Percentiles rank a stretch among this genome's conserved stretches.
These are phyloP conservation scores for Hirtodrosophila duncani DNA, from an alignment of 2,888 invertebrate species.

Conservation along the genomic window DNA sequence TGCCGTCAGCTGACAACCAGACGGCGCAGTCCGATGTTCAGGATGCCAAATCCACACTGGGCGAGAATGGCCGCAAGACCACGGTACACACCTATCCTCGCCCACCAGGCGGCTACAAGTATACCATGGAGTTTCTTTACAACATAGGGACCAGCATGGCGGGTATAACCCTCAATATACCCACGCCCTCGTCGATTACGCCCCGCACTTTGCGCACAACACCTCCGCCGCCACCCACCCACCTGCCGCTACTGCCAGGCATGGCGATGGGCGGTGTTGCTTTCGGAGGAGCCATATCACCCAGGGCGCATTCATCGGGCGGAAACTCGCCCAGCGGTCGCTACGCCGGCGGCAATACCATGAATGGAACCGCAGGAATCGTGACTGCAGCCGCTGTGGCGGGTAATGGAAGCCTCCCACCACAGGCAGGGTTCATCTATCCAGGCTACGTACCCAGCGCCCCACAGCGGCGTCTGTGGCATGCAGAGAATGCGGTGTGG, in stretches of 20 bases:
- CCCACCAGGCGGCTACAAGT: constrained; percentile 60
- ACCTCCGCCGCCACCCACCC: constrained; percentile 29
- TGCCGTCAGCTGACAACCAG: no score
- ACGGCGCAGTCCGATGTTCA: constrained; percentile 30
- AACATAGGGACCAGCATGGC: constrained; percentile 53
- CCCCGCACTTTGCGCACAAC: constrained; percentile 45
- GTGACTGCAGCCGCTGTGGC: constrained; percentile 5
- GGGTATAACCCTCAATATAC: constrained; percentile 51
- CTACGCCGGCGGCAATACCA: constrained; percentile 13
- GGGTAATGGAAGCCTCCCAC: neutral
- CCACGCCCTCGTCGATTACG: constrained; percentile 63
- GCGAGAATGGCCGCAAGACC: constrained; percentile 17
- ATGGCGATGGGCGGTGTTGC: constrained; percentile 5
- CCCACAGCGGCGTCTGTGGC: constrained; percentile 59
- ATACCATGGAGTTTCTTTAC: constrained; percentile 62
- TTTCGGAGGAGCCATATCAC: neutral
- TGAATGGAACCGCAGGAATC: neutral
- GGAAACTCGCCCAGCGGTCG: constrained; percentile 18
- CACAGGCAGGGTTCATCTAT: constrained; percentile 35
- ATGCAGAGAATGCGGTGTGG: constrained; percentile 59
- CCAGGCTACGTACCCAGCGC: constrained; percentile 45
- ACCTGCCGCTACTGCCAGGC: constrained; percentile 24
- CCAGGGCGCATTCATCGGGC: constrained; percentile 5
- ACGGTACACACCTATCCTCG: constrained; percentile 48
- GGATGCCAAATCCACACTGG: constrained; percentile 31